Percentiles rank a stretch among this genome's conserved stretches.
These are phyloP conservation scores for Urocitellus parryii DNA, from an alignment of 2,113 vertebrate genomes.

Conservation along the genomic window DNA sequence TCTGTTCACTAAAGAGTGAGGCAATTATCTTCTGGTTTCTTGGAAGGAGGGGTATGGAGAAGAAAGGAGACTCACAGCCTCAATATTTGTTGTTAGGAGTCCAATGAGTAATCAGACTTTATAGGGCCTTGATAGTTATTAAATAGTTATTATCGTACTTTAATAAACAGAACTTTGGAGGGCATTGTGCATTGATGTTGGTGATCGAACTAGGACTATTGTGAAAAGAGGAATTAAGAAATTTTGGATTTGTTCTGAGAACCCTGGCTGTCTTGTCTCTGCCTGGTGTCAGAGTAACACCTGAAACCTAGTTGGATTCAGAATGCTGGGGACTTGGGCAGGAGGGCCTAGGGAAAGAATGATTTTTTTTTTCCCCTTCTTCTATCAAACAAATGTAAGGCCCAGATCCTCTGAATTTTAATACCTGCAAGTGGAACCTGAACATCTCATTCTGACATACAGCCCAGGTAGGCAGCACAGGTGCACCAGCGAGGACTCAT, in stretches of 20 bases:
- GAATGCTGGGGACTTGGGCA: background rate
- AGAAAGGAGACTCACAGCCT: background rate
- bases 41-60: background rate
- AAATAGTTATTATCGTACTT: background rate
- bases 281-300: background rate
- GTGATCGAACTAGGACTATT: background rate
- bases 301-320: background rate
- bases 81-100: background rate
- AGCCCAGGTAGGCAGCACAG: background rate
- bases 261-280: background rate
- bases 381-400: background rate
- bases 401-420: background rate
- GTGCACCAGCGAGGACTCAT: background rate
- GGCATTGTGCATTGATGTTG: background rate
- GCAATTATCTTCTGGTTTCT: background rate
- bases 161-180: background rate
- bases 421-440: background rate
- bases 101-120: background rate
- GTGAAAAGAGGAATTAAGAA: background rate
- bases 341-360: background rate
- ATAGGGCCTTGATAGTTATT: background rate
- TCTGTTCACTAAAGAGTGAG: background rate
- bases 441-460: background rate
- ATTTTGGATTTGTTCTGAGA: background rate
- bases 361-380: background rate